A percentile compares a stretch with the other conserved stretches of the same genome.
Evolutionary conservation across 2,797 vertebrate species (phyloP).

Genomic region (Hypotaenidia philippensis): DNA sequence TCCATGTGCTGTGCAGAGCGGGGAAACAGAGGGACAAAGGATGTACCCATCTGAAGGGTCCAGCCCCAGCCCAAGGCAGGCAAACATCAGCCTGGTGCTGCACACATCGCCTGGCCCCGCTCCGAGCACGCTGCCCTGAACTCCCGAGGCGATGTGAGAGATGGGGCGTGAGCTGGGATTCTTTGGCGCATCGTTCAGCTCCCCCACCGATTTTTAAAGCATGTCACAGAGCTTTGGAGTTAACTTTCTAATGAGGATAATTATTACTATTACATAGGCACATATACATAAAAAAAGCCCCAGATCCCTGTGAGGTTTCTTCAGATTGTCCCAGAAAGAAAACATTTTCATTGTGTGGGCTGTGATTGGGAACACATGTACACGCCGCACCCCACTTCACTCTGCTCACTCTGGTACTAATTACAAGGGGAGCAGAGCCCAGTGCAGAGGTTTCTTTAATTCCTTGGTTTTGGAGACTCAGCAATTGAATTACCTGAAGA

Average conservation of each 20-base stretch:
- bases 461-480: conserved; percentile 57
- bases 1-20: neutral
- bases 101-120: neutral
- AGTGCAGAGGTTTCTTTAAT: conserved; percentile 68
- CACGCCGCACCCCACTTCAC: conserved; percentile 56
- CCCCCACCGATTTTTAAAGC: conserved; percentile 55
- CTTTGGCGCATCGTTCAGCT: neutral
- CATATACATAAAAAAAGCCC: neutral
- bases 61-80: neutral
- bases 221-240: neutral
- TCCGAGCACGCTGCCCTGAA: neutral
- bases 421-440: conserved; percentile 73
- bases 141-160: neutral
- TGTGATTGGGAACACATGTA: conserved; percentile 81
- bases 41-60: neutral
- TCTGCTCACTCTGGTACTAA: conserved; percentile 66
- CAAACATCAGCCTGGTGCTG: neutral
- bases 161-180: neutral
- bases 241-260: conserved; percentile 58
- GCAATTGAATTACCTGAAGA: conserved; percentile 73
- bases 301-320: conserved; percentile 71
- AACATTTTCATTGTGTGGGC: conserved; percentile 80
- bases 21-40: neutral
- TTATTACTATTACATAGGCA: conserved; percentile 73
- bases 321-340: conserved; percentile 79